These are phyloP conservation scores for Shargacucullia verbasci DNA, from an alignment of 2,888 invertebrate species.

Conservation along the genomic window DNA sequence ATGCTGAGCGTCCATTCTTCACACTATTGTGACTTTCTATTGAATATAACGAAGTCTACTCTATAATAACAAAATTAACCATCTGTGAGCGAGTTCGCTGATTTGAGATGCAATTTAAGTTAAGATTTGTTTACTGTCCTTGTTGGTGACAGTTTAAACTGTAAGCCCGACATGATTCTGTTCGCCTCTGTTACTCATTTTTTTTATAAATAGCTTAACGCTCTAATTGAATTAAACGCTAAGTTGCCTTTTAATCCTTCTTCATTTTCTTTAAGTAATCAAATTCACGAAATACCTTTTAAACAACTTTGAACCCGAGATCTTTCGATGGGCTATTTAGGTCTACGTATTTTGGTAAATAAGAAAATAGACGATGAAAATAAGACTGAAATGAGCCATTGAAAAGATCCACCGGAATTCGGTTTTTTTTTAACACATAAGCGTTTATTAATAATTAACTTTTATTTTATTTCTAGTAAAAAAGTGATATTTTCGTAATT, in stretches of 20 bases:
- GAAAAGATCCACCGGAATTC: not conserved
- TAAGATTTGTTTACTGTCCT: conserved; percentile 50
- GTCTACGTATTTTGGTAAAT: conserved; percentile 23
- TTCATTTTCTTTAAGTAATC: conserved; percentile 48
- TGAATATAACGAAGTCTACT: conserved; percentile 38
- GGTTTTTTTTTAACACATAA: not conserved
- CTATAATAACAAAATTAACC: conserved; percentile 41
- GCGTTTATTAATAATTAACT: too few species aligned
- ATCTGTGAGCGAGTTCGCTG: conserved; percentile 36
- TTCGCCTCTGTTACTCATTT: conserved; percentile 43
- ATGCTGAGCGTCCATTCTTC: conserved; percentile 38
- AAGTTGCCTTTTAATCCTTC: conserved; percentile 52
- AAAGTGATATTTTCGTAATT: not conserved
- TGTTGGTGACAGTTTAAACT: conserved; percentile 56
- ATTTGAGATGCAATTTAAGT: conserved; percentile 55
- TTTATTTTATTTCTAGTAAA: too few species aligned
- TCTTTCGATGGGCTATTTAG: conserved; percentile 27
- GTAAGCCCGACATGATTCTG: conserved; percentile 41
- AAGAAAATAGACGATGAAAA: conserved; percentile 19
- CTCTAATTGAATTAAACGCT: conserved; percentile 53
- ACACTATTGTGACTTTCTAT: conserved; percentile 49
- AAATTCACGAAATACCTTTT: conserved; percentile 49
- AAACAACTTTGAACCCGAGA: conserved; percentile 42
- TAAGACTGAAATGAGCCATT: conserved; percentile 2
- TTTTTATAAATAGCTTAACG: conserved; percentile 50